Conservation (phyloP, 2,113 vertebrate genomes). For the Dicerorhinus sumatrensis region DNA sequence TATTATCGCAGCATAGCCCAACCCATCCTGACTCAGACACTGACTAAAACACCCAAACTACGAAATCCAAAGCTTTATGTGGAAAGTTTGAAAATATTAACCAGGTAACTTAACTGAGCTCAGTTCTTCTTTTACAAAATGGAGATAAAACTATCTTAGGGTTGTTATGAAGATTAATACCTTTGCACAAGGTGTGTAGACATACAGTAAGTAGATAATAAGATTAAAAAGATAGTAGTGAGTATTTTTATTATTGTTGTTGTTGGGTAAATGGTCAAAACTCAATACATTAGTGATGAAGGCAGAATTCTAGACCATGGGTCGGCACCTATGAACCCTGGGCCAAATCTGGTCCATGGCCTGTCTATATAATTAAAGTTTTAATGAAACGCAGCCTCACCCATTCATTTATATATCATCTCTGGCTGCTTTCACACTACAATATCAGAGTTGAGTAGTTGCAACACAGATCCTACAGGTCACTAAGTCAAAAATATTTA, state of each 20-base stretch:
- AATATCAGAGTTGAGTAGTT: too few species aligned
- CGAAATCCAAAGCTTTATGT: neutral
- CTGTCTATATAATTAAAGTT: neutral
- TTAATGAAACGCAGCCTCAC: neutral
- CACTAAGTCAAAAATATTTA: neutral
- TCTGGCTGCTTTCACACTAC: fast-evolving
- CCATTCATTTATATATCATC: too few species aligned
- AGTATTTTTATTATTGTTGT: neutral
- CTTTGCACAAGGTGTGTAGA: neutral
- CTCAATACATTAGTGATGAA: neutral
- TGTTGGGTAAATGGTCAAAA: neutral
- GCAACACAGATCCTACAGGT: neutral
- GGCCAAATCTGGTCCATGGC: too few species aligned
- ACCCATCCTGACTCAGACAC: neutral
- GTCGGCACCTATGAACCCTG: fast-evolving
- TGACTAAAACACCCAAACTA: neutral
- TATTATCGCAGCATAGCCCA: fast-evolving
- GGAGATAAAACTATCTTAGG: too few species aligned
- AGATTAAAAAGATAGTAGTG: neutral
- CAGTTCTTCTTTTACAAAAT: too few species aligned
- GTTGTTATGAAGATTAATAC: neutral
- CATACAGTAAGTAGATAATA: neutral
- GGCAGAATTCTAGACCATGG: neutral
- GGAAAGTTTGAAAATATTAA: neutral
- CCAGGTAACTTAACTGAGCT: neutral